phyloP scores from a whole-genome alignment of 1,140 invertebrate genomes.

The Campoletis sonorensis region DNA sequence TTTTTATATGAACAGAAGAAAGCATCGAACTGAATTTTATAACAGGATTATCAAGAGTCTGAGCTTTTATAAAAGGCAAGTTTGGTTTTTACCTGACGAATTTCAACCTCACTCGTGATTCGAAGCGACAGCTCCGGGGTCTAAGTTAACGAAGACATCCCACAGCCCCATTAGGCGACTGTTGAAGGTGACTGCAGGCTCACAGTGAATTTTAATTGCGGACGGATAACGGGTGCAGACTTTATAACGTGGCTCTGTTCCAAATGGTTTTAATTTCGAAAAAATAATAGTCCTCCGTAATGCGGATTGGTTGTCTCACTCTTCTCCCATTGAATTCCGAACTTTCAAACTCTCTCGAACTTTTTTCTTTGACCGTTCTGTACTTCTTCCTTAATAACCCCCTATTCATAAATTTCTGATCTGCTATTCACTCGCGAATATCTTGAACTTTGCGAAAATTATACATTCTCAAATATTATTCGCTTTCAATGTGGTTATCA shows the following conservation, averaged over 20 bases:
- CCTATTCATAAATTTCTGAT: conserved; percentile 10
- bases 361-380: conserved; percentile 10
- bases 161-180: conserved; percentile 27
- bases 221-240: conserved; percentile 19
- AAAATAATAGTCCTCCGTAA: conserved; percentile 21
- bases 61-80: neutral
- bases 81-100: conserved; percentile 27
- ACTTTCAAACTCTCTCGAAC: conserved; percentile 1
- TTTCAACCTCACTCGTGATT: conserved; percentile 19
- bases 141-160: conserved; percentile 30
- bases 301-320: neutral
- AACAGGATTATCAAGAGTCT: conserved; percentile 19
- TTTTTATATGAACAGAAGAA: conserved; percentile 7
- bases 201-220: conserved; percentile 47
- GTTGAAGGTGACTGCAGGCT: conserved; percentile 17
- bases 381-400: neutral
- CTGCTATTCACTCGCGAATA: neutral
- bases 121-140: conserved; percentile 10
- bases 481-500: neutral
- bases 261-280: conserved; percentile 32
- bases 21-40: conserved; percentile 24
- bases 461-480: neutral
- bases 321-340: neutral
- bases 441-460: neutral
- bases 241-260: conserved; percentile 23